These are phyloP conservation scores for Kryphioiulus occultus DNA, from an alignment of 2,888 invertebrate species.

Conservation along the genomic window DNA sequence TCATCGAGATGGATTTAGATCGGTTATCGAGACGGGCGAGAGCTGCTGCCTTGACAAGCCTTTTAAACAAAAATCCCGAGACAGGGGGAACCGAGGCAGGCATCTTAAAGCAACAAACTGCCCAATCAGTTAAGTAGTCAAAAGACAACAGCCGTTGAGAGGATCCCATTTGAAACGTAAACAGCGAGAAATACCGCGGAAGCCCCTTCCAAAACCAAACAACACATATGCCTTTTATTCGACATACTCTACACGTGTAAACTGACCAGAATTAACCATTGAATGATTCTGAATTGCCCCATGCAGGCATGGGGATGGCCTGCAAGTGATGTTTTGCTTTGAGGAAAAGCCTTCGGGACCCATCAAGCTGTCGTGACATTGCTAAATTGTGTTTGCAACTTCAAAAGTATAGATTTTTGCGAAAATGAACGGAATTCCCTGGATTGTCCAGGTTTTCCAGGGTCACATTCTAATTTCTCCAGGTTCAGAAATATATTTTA, in stretches of 20 bases:
- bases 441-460: background rate
- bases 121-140: slow-evolving; percentile 32
- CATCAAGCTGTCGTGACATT: too few species aligned
- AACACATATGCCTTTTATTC: background rate
- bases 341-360: too few species aligned
- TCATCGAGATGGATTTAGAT: background rate
- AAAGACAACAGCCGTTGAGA: slow-evolving; percentile 15
- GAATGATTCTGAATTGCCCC: too few species aligned
- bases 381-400: too few species aligned
- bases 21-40: slow-evolving; percentile 1
- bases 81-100: background rate
- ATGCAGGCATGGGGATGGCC: too few species aligned
- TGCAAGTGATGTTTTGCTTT: too few species aligned
- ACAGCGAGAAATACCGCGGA: background rate
- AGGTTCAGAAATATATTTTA: too few species aligned
- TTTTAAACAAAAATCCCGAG: slow-evolving; percentile 1
- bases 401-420: too few species aligned
- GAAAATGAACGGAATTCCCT: too few species aligned
- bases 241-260: background rate
- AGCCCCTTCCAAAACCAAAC: background rate
- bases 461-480: too few species aligned
- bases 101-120: slow-evolving; percentile 15
- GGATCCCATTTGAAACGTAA: background rate
- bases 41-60: slow-evolving; percentile 26
- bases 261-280: too few species aligned